Evolutionary conservation across 2,888 invertebrate genomes (phyloP), one percentile per base, ranked within the genome.

Genomic region (Eilema depressum): DNA sequence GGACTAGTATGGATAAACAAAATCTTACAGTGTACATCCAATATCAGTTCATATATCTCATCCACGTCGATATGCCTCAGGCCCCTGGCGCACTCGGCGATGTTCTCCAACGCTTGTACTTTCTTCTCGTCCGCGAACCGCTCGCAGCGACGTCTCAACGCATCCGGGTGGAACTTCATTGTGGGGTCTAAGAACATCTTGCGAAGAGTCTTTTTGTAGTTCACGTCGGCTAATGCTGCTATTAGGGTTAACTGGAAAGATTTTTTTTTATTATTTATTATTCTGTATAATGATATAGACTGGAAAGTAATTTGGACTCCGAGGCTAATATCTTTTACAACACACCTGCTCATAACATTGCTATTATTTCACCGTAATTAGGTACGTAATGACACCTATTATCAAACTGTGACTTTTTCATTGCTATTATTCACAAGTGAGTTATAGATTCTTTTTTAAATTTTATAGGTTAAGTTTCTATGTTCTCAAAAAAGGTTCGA

Each of bases 181-280:
- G 92, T 88, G 0, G 96, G 96, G 80, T 96, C 96, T 7, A 94
- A 85, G 69, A 96, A 84, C 56, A 95, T 80, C 74, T 95, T 95
- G 69, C 93, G 92, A 0, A 96, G 86, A 0, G 94, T 92, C 78
- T 95, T 95, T 79, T 91, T 93, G 83, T 93, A 93, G 7, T 96
- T 96, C 1, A 95, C 94, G 71, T 96, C 96, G 1, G 96, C 96
- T 75, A 96, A 80, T 0, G 96, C 96, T 0, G 94, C 88, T 83
- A 96, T 92, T 65, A 96, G 83, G 0, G 95, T 92, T 0, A 95
- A 77, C 92, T 96, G 89, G 17, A 68, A 57, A 14, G 23, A 5
- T 33, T 25, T 57, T n/a, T 25, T 25, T 25, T 23, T 26, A 41
- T 59, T 20, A 7, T 26, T 59, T 59, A 26, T 23, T n/a, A n/a